These are phyloP conservation scores for Cyanoliseus patagonus DNA, from an alignment of 2,113 vertebrate species.

Conservation along the genomic window DNA sequence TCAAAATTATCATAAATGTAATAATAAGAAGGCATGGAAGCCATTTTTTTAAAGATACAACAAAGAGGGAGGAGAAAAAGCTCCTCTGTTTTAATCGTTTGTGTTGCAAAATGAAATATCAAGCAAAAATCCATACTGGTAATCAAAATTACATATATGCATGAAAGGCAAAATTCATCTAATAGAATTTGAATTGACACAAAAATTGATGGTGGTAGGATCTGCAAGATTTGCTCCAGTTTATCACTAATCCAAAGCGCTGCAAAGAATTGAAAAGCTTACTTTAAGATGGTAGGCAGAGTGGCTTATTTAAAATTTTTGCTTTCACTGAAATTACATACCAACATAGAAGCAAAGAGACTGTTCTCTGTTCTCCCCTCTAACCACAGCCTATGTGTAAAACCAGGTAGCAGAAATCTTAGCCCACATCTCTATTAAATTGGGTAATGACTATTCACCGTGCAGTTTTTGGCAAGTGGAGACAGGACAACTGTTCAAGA, in stretches of 20 bases:
- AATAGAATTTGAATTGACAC: neutral
- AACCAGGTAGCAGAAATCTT: constrained; percentile 63
- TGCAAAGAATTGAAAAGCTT: neutral
- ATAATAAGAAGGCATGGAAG: neutral
- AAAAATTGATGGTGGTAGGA: neutral
- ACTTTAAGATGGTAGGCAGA: neutral
- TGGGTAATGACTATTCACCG: constrained; percentile 58
- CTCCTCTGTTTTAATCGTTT: neutral
- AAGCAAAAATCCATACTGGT: neutral
- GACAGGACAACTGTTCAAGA: constrained; percentile 53
- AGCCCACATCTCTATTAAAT: constrained; percentile 54
- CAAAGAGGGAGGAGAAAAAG: neutral
- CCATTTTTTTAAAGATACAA: neutral
- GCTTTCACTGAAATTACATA: constrained; percentile 27
- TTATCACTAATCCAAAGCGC: neutral
- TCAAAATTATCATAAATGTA: neutral
- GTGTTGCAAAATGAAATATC: neutral
- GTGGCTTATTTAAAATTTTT: constrained; percentile 5
- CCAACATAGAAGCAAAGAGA: constrained; percentile 6
- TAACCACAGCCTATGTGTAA: constrained; percentile 45
- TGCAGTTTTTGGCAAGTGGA: constrained; percentile 48
- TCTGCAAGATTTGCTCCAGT: neutral
- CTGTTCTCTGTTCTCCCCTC: constrained; percentile 38
- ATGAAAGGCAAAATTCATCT: neutral
- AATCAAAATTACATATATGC: neutral